phyloP scores from a whole-genome alignment of 1,140 invertebrate genomes.

The Anastrepha ludens region DNA sequence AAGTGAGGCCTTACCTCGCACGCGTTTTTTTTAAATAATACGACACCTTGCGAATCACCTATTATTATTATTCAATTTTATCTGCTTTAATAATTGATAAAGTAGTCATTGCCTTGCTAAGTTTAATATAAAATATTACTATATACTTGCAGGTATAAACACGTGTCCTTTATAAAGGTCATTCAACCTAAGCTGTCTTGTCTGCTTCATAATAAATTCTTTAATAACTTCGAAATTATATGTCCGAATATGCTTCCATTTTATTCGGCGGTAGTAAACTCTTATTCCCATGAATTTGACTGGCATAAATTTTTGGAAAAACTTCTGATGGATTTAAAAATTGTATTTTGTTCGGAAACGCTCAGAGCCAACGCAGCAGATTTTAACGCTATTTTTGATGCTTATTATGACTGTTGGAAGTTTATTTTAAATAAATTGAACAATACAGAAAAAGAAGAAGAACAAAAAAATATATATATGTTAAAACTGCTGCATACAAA shows the following conservation, averaged over 20 bases:
- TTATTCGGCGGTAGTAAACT: slow-evolving; percentile 79
- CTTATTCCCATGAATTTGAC: slow-evolving; percentile 72
- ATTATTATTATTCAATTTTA: too few species aligned
- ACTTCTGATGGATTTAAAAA: slow-evolving; percentile 80
- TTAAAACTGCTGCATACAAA: slow-evolving; percentile 71
- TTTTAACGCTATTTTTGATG: slow-evolving; percentile 77
- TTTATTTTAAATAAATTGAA: slow-evolving; percentile 77
- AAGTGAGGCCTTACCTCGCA: too few species aligned
- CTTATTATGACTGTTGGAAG: slow-evolving; percentile 83
- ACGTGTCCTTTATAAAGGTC: slow-evolving; percentile 82
- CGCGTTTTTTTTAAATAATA: too few species aligned
- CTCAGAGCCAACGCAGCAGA: slow-evolving; percentile 73
- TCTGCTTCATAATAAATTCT: slow-evolving; percentile 81
- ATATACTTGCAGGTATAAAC: slow-evolving; percentile 77
- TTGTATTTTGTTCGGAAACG: slow-evolving; percentile 56
- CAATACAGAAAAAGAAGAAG: slow-evolving; percentile 53
- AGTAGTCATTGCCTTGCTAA: too few species aligned
- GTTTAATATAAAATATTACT: not conserved
- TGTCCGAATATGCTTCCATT: slow-evolving; percentile 85
- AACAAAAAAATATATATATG: slow-evolving; percentile 56
- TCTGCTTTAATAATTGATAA: too few species aligned
- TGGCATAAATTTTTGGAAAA: slow-evolving; percentile 77
- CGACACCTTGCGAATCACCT: too few species aligned
- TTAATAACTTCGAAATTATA: slow-evolving; percentile 82
- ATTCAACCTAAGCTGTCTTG: slow-evolving; percentile 83